Conservation (phyloP, 2,797 vertebrate genomes). For the Enteromius argenteus region DNA sequence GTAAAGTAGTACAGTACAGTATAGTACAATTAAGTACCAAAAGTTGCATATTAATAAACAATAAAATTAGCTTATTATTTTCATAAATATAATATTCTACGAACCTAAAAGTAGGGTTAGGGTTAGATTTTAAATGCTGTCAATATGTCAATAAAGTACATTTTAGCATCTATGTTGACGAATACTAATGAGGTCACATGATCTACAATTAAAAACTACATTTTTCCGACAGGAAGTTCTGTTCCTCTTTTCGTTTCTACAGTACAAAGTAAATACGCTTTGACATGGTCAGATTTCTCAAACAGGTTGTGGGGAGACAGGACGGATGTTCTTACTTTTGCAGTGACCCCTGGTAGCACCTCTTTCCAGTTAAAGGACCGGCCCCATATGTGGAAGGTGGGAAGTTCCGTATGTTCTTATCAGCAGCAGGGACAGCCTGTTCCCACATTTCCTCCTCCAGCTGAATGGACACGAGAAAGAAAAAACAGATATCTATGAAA, state of each 20-base stretch:
- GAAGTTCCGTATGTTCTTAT: slow-evolving; percentile 68
- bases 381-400: slow-evolving; percentile 62
- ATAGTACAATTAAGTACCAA: background rate
- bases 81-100: background rate
- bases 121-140: background rate
- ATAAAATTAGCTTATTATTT: background rate
- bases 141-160: background rate
- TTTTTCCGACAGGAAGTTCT: background rate
- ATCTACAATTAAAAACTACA: background rate
- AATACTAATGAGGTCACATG: background rate
- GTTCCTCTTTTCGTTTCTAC: background rate
- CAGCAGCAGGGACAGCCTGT: slow-evolving; percentile 55
- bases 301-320: slow-evolving; percentile 59
- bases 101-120: background rate
- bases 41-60: background rate
- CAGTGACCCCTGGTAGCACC: slow-evolving; percentile 59
- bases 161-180: background rate
- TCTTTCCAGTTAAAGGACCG: slow-evolving; percentile 43
- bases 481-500: slow-evolving; percentile 50
- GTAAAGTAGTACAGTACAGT: background rate
- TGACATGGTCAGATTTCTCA: slow-evolving; percentile 43
- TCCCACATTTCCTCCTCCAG: slow-evolving; percentile 64
- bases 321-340: slow-evolving; percentile 66
- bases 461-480: slow-evolving; percentile 66
- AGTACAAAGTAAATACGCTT: slow-evolving; percentile 22